A percentile compares a stretch with the other conserved stretches of the same genome.
phyloP scores from a whole-genome alignment of 2,888 invertebrate genomes.

The Hydriomena furcata region DNA sequence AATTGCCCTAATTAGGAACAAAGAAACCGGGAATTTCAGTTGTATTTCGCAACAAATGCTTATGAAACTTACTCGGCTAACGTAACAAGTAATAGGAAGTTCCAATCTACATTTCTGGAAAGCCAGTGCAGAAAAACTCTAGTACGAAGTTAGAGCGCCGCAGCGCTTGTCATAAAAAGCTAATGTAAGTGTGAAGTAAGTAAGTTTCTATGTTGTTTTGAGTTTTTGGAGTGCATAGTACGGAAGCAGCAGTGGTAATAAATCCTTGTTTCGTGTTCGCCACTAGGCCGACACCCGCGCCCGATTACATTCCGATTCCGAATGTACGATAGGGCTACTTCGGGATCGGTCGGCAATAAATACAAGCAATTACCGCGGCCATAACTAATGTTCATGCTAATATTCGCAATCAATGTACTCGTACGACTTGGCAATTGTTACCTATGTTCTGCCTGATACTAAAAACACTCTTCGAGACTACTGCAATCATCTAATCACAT shows the following conservation, averaged over 20 bases:
- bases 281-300: conserved; percentile 42
- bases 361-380: conserved; percentile 47
- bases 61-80: conserved; percentile 26
- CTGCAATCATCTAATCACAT: too few species aligned
- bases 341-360: conserved; percentile 40
- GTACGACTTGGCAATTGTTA: conserved; percentile 15
- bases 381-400: conserved; percentile 35
- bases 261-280: conserved; percentile 52
- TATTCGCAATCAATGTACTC: conserved; percentile 26
- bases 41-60: conserved; percentile 31
- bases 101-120: conserved; percentile 33
- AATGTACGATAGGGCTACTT: conserved; percentile 39
- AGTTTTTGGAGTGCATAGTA: conserved; percentile 52
- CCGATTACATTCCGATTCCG: conserved; percentile 54
- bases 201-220: conserved; percentile 47
- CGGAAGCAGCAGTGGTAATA: conserved; percentile 52
- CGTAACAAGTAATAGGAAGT: conserved; percentile 31
- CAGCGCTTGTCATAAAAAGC: conserved; percentile 45
- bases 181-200: conserved; percentile 43
- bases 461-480: too few species aligned
- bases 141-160: conserved; percentile 28
- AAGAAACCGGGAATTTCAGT: conserved; percentile 25
- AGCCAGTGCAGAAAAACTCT: conserved; percentile 31
- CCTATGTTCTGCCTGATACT: conserved; percentile 6
- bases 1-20: conserved; percentile 24